A percentile compares a stretch with the other conserved stretches of the same genome.
phyloP scores from a whole-genome alignment of 1,140 invertebrate species.

The Magallana angulata region DNA sequence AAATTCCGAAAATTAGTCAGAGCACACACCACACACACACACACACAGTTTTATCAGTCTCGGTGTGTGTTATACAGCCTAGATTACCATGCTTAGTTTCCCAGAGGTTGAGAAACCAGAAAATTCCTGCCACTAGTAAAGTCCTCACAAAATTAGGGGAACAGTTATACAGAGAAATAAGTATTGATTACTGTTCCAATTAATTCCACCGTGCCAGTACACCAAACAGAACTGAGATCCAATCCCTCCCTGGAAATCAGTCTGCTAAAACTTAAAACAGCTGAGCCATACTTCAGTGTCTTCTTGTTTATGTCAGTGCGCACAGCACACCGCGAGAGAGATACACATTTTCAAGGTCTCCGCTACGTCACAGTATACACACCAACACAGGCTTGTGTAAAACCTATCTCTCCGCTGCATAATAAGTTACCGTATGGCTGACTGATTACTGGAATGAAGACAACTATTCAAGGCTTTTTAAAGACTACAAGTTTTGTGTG shows the following conservation, averaged over 20 bases:
- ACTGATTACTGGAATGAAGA: conserved; percentile 1
- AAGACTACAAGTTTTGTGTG: not conserved
- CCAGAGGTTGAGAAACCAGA: not conserved
- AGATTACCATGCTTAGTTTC: not conserved
- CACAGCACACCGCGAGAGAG: not conserved
- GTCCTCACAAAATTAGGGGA: not conserved
- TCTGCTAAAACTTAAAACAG: conserved; percentile 19
- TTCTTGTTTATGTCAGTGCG: conserved; percentile 31
- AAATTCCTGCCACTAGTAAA: not conserved
- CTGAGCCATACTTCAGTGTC: conserved; percentile 28
- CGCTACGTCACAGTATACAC: conserved; percentile 16
- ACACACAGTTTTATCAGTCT: not conserved
- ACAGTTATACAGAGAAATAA: conserved; percentile 14
- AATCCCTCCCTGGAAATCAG: not conserved
- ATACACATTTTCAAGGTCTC: conserved; percentile 35
- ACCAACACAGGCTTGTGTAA: conserved; percentile 19
- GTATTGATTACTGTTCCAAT: conserved; percentile 34
- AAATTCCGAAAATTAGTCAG: not conserved
- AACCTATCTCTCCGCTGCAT: conserved; percentile 9
- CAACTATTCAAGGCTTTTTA: conserved; percentile 9
- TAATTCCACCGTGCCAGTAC: not conserved
- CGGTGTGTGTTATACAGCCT: not conserved
- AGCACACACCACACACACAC: not conserved
- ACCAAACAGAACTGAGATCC: not conserved
- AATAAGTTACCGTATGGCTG: conserved; percentile 24